Conservation (phyloP, 2,797 vertebrate species). For the Sciurus vulgaris region DNA sequence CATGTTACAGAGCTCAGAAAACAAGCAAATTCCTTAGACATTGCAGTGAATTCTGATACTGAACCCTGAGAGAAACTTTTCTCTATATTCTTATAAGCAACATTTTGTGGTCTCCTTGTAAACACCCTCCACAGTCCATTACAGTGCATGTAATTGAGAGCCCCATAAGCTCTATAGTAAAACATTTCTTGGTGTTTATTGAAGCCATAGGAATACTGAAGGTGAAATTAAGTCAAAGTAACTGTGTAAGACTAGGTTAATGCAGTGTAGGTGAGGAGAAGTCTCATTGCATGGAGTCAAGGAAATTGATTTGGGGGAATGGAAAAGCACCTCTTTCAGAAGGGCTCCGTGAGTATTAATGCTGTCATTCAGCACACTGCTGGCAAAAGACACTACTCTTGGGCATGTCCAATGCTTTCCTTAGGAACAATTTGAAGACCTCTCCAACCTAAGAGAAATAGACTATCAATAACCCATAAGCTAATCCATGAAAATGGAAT, state of each 20-base stretch:
- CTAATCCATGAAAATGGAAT: neutral
- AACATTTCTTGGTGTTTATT: neutral
- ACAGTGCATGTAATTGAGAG: neutral
- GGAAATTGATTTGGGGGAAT: neutral
- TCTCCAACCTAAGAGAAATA: neutral
- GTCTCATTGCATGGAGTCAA: neutral
- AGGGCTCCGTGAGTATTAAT: neutral
- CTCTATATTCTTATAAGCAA: neutral
- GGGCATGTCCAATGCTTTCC: neutral
- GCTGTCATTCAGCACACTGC: neutral
- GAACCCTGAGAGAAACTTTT: neutral
- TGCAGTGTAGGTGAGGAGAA: neutral
- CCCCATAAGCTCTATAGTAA: fast-evolving
- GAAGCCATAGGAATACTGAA: neutral
- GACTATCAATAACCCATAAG: neutral
- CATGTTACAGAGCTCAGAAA: neutral
- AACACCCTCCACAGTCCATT: fast-evolving
- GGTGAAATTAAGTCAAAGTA: neutral
- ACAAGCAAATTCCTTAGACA: neutral
- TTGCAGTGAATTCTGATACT: neutral
- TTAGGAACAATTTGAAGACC: neutral
- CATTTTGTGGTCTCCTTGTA: fast-evolving
- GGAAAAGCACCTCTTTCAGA: neutral
- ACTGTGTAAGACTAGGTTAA: neutral
- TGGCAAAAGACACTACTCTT: neutral